phyloP scores from a whole-genome alignment of 2,797 vertebrate genomes.

The Gambelia wislizenii region DNA sequence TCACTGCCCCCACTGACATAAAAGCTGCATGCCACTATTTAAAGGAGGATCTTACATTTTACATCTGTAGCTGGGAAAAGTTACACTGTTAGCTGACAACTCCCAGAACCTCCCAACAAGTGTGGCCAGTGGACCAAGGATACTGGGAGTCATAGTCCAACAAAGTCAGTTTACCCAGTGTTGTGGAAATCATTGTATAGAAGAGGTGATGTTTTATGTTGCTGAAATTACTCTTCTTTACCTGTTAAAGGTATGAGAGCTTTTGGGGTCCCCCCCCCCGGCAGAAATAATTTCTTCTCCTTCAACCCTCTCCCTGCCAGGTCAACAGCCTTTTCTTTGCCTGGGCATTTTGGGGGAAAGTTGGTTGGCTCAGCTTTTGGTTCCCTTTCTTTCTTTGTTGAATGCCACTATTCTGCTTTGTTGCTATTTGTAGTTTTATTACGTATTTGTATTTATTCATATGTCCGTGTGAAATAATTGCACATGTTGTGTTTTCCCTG shows the following conservation, averaged over 20 bases:
- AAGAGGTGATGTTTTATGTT: not conserved
- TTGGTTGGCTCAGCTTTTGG: not conserved
- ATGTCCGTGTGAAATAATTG: not conserved
- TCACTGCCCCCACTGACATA: no score
- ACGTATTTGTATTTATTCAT: not conserved
- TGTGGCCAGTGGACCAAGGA: no score
- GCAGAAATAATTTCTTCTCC: not conserved
- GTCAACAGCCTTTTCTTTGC: not conserved
- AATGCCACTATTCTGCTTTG: not conserved
- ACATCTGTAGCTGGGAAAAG: no score
- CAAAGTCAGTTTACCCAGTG: no score
- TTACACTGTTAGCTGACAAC: no score
- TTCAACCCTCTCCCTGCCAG: not conserved
- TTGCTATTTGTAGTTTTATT: not conserved
- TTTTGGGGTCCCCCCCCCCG: not conserved
- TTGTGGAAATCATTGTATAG: not conserved
- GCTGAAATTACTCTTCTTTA: not conserved
- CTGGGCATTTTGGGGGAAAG: not conserved
- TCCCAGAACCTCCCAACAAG: no score
- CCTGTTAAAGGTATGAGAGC: not conserved
- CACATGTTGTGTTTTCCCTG: not conserved
- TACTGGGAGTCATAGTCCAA: no score
- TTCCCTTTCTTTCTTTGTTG: not conserved
- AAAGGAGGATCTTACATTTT: no score
- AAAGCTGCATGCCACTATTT: no score